phyloP scores from a whole-genome alignment of 2,888 invertebrate species.

The Lottia gigantea region DNA sequence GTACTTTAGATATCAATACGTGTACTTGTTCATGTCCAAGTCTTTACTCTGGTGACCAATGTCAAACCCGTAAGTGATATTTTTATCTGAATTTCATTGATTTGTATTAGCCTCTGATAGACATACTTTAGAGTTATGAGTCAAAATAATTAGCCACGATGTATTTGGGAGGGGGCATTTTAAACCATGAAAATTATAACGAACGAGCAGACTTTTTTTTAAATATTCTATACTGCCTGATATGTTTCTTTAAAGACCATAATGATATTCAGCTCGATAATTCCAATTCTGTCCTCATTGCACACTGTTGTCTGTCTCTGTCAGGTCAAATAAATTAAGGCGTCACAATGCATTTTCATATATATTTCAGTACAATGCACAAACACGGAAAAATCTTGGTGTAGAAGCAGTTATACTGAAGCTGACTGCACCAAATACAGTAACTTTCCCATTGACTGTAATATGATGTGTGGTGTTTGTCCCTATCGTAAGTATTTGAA shows the following conservation, averaged over 20 bases:
- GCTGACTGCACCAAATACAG: neutral
- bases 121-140: neutral
- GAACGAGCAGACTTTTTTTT: no score
- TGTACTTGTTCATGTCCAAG: conserved; percentile 3
- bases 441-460: neutral
- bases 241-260: no score
- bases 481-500: neutral
- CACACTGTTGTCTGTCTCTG: no score
- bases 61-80: conserved; percentile 3
- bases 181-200: no score
- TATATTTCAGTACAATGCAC: neutral
- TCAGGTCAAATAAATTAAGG: no score
- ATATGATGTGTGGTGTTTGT: neutral
- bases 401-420: neutral
- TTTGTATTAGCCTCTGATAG: neutral
- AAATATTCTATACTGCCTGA: no score
- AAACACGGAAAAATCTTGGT: neutral
- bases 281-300: no score
- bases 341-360: no score
- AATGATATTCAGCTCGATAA: no score
- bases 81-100: neutral
- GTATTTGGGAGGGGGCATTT: no score
- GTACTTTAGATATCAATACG: neutral
- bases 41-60: conserved; percentile 8
- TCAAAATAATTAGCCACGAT: no score